Evolutionary conservation across 2,888 invertebrate genomes (phyloP).

Genomic region (Noctuana brunneofusca): DNA sequence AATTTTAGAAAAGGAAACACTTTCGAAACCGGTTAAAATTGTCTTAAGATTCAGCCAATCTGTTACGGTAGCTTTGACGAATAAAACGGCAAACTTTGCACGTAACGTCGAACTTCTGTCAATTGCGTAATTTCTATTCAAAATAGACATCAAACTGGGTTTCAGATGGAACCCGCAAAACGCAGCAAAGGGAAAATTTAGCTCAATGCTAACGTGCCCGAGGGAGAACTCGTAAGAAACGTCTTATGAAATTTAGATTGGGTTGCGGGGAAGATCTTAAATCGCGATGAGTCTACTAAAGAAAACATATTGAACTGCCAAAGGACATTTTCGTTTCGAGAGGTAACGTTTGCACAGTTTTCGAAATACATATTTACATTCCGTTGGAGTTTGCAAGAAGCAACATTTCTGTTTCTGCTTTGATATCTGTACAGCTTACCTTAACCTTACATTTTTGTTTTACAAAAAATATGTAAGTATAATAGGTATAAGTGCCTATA

Average conservation of each 20-base stretch:
- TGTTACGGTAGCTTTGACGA: constrained; percentile 18
- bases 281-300: constrained; percentile 46
- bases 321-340: constrained; percentile 11
- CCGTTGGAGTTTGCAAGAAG: background rate
- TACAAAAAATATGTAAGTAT: background rate
- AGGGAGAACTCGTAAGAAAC: constrained; percentile 48
- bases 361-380: background rate
- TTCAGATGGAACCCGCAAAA: constrained; percentile 51
- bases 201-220: constrained; percentile 41
- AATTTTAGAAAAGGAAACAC: background rate
- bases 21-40: background rate
- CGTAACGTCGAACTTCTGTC: constrained; percentile 56
- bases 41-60: constrained; percentile 30
- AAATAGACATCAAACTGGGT: constrained; percentile 54
- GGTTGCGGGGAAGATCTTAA: constrained; percentile 47
- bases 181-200: constrained; percentile 42
- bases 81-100: constrained; percentile 28
- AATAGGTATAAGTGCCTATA: too few species aligned
- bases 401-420: background rate
- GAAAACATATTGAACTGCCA: constrained; percentile 42
- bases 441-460: background rate
- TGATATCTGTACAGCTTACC: background rate
- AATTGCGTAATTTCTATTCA: constrained; percentile 70
- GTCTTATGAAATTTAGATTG: constrained; percentile 62
- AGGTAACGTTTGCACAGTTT: constrained; percentile 14